Evolutionary conservation across 1,140 invertebrate genomes (phyloP), one percentile per base, ranked within the genome.

Genomic region (Elymnias hypermnestra): DNA sequence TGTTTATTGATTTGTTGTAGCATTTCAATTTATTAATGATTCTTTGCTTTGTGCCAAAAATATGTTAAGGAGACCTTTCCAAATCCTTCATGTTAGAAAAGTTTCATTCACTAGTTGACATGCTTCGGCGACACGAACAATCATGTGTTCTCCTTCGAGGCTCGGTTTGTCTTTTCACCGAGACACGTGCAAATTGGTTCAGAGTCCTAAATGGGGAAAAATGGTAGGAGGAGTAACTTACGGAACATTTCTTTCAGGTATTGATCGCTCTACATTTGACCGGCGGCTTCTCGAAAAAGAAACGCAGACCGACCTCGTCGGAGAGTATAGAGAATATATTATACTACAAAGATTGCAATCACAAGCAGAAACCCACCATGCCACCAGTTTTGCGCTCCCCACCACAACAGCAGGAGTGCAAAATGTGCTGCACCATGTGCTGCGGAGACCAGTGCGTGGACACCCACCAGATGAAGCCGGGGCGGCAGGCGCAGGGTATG

Each of bases 281-380:
- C 1, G 35, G 41, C 7, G 39, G 61, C n/a, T 25, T 58, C 5
- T 47, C 57, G 8, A 71, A 62, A 41, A 69, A 57, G 23, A 52
- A 47, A 31, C 46, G 57, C 23, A 57, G 29, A 53, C 36, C 57
- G 6, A 14, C 63, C n/a, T 72, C 72, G 8, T 73, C 74, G 45
- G 76, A 77, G 28, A 81, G 76, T 18, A 74, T 83, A 17, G 79
- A 83, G 26, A 83, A 81, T 21, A 56, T 83, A 0, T 31, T 83
- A 0, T 83, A 81, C 19, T 83, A 72, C 29, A 67, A 79, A 50
- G 76, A 83, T 29, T 83, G 71, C 28, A 69, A 76, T 21, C 67
- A 72, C 17, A 76, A 72, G 31, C 41, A 44, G 0, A 63, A 54
- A 36, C 31, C 40, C 21, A 36, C 23, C 8, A 5, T 21, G 0